A percentile compares a stretch with the other conserved stretches of the same genome.
phyloP scores from a whole-genome alignment of 2,888 invertebrate species.

The Plagodis pulveraria region DNA sequence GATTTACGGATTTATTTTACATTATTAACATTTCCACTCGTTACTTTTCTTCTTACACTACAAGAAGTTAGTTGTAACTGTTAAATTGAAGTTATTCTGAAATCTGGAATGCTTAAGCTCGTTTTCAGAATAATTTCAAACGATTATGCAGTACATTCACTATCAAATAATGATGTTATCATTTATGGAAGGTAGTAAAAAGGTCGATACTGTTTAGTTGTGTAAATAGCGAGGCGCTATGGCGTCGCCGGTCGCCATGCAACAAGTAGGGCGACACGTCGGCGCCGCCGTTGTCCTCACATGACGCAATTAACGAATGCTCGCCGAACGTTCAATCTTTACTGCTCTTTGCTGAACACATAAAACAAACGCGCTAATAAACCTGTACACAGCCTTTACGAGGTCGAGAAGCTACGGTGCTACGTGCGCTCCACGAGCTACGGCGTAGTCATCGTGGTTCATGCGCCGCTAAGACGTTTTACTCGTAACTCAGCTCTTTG shows the following conservation, averaged over 20 bases:
- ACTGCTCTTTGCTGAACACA: conserved; percentile 32
- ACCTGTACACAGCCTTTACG: conserved; percentile 24
- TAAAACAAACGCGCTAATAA: conserved; percentile 34
- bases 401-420: conserved; percentile 17
- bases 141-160: neutral
- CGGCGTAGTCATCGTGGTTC: conserved; percentile 25
- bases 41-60: no score
- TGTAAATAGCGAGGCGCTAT: conserved; percentile 57
- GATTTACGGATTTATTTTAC: no score
- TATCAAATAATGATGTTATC: conserved; percentile 1
- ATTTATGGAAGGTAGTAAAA: conserved; percentile 32
- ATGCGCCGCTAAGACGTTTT: no score
- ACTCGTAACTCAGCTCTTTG: no score
- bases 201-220: conserved; percentile 62
- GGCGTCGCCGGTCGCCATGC: conserved; percentile 50
- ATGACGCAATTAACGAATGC: conserved; percentile 42
- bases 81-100: no score
- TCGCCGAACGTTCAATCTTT: conserved; percentile 31
- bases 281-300: conserved; percentile 61
- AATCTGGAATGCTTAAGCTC: no score
- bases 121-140: no score
- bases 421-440: conserved; percentile 44
- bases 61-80: no score
- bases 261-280: conserved; percentile 77
- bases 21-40: no score